These are phyloP conservation scores for Aethes cnicana DNA, from an alignment of 2,888 invertebrate genomes.

Conservation along the genomic window DNA sequence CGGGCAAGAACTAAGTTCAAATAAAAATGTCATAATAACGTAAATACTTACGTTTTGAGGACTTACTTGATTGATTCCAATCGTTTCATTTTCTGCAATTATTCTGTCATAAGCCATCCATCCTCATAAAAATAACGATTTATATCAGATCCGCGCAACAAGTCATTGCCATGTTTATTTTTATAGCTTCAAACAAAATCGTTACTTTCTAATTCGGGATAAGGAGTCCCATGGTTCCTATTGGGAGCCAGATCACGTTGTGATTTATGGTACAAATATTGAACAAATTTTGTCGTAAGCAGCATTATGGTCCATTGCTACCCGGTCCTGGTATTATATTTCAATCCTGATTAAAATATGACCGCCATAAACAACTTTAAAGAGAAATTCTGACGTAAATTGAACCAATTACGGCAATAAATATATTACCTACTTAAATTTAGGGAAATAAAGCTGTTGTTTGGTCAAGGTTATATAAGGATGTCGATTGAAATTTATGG, in stretches of 20 bases:
- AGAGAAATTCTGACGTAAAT: conserved; percentile 52
- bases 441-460: conserved; percentile 10
- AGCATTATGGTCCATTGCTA: conserved; percentile 50
- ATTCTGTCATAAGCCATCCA: too few species aligned
- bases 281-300: conserved; percentile 70
- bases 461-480: neutral
- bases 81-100: too few species aligned
- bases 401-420: conserved; percentile 48
- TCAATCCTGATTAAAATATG: conserved; percentile 63
- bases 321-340: conserved; percentile 54
- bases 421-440: conserved; percentile 25
- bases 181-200: neutral
- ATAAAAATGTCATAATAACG: too few species aligned
- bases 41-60: too few species aligned
- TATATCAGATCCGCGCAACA: too few species aligned
- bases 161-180: too few species aligned
- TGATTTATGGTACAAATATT: conserved; percentile 70
- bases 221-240: conserved; percentile 4
- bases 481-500: neutral
- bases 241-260: conserved; percentile 56
- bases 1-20: too few species aligned
- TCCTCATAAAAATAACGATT: too few species aligned
- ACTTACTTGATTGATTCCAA: too few species aligned
- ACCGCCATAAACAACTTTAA: conserved; percentile 53
- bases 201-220: neutral